Evolutionary conservation across 1,140 invertebrate genomes (phyloP).

Genomic region (Cherax destructor): DNA sequence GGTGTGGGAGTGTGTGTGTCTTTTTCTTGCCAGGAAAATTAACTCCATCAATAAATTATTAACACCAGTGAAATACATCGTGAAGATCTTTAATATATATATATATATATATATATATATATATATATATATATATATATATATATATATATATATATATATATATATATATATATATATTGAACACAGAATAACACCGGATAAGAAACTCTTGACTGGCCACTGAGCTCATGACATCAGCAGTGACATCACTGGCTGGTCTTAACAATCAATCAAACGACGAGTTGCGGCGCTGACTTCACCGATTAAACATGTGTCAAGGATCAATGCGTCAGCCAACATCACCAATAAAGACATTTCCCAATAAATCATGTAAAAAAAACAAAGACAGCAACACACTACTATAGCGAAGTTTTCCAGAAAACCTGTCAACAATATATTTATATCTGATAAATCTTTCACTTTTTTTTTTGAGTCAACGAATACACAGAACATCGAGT

Average conservation of each 20-base stretch:
- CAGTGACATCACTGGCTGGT: not conserved
- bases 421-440: not conserved
- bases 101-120: too few relatives aligned
- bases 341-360: not conserved
- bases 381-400: not conserved
- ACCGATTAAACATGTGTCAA: not conserved
- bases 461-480: not conserved
- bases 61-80: too few relatives aligned
- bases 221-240: not conserved
- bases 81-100: too few relatives aligned
- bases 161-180: too few relatives aligned
- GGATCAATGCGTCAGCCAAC: not conserved
- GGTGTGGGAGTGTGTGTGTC: too few relatives aligned
- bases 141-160: too few relatives aligned
- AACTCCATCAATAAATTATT: too few relatives aligned
- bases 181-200: not conserved
- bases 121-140: too few relatives aligned
- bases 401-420: not conserved
- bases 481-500: not conserved
- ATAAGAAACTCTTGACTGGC: not conserved
- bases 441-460: not conserved
- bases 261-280: not conserved
- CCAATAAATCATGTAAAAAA: not conserved
- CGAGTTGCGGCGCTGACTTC: not conserved
- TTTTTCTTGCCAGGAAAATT: too few relatives aligned